Percentiles rank a stretch among this genome's conserved stretches.
phyloP scores from a whole-genome alignment of 2,888 invertebrate species.

The Dryococelus australis region DNA sequence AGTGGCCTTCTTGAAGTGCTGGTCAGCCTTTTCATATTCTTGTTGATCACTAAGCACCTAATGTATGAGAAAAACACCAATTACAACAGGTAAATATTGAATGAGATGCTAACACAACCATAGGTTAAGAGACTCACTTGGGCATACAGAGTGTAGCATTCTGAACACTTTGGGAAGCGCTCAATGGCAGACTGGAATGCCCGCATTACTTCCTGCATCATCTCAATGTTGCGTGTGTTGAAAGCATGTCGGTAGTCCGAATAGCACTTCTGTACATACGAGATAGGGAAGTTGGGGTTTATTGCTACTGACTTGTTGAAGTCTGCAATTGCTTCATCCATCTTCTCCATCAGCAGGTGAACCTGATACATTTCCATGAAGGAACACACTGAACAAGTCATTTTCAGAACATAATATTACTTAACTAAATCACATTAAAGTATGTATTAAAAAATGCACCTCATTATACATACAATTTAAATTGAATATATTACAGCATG shows the following conservation, averaged over 20 bases:
- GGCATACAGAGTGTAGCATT: slow-evolving; percentile 88
- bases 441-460: not conserved
- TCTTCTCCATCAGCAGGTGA: slow-evolving; percentile 79
- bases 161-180: slow-evolving; percentile 83
- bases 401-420: not conserved
- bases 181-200: slow-evolving; percentile 79
- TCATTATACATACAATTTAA: too few relatives aligned
- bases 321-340: slow-evolving; percentile 81
- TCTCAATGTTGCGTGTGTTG: slow-evolving; percentile 66
- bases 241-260: slow-evolving; percentile 81
- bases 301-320: slow-evolving; percentile 83
- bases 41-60: slow-evolving; percentile 82
- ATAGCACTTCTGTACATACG: slow-evolving; percentile 90
- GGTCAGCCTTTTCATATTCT: slow-evolving; percentile 83
- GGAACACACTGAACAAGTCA: slow-evolving; percentile 31
- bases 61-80: slow-evolving; percentile 45
- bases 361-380: slow-evolving; percentile 67
- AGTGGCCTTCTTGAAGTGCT: slow-evolving; percentile 80
- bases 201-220: slow-evolving; percentile 70
- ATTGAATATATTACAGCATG: too few relatives aligned
- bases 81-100: not conserved
- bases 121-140: slow-evolving; percentile 65
- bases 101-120: not conserved
- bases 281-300: slow-evolving; percentile 85
- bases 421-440: slow-evolving; percentile 23